Percentiles rank a stretch among this genome's conserved stretches.
Conservation (phyloP, 1,140 invertebrate species). For the Gonatopus flavifemur region DNA sequence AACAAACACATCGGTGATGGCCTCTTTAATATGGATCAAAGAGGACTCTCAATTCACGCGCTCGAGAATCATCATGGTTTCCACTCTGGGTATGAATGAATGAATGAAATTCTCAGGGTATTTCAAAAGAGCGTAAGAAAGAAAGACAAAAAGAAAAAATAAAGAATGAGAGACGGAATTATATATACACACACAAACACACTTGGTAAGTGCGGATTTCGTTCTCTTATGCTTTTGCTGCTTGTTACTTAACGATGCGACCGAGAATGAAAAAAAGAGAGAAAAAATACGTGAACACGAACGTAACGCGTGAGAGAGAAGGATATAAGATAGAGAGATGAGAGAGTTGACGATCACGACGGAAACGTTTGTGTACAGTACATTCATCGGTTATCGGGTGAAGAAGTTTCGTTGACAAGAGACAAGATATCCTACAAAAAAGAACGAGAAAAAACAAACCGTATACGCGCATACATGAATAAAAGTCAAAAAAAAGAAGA, state of each 20-base stretch:
- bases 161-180: too few relatives aligned
- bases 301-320: slow-evolving; percentile 10
- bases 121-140: slow-evolving; percentile 26
- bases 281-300: slow-evolving; percentile 4
- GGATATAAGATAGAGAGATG: slow-evolving; percentile 3
- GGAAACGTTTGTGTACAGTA: slow-evolving; percentile 33
- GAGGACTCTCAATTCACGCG: too few relatives aligned
- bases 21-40: too few relatives aligned
- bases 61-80: too few relatives aligned
- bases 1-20: too few relatives aligned
- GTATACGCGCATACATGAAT: too few relatives aligned
- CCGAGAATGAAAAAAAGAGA: slow-evolving; percentile 9
- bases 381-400: slow-evolving; percentile 32
- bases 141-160: slow-evolving; percentile 11
- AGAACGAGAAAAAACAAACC: too few relatives aligned
- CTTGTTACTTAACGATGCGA: slow-evolving; percentile 15
- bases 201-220: background rate
- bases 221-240: background rate
- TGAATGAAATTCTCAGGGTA: slow-evolving; percentile 29
- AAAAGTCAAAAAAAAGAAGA: too few relatives aligned
- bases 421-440: too few relatives aligned
- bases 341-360: slow-evolving; percentile 16
- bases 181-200: too few relatives aligned
- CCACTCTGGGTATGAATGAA: too few relatives aligned
- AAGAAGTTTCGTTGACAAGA: slow-evolving; percentile 9